phyloP scores from a whole-genome alignment of 2,888 invertebrate genomes.

The Neocrepidodera transversa region DNA sequence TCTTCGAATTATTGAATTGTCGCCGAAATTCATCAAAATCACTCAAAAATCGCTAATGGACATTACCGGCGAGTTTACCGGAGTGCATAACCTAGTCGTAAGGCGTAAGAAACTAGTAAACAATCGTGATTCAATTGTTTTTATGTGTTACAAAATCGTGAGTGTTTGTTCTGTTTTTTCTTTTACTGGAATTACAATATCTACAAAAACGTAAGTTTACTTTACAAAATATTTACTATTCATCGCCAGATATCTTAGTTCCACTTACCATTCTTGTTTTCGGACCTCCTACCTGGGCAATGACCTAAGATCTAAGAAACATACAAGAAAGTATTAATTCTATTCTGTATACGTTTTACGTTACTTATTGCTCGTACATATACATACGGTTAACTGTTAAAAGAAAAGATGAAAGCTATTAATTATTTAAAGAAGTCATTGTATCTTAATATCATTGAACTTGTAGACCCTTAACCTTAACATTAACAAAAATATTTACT shows the following conservation, averaged over 20 bases:
- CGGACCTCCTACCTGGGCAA: slow-evolving; percentile 12
- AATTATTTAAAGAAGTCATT: too few relatives aligned
- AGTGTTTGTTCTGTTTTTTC: slow-evolving; percentile 42
- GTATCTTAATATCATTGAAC: too few relatives aligned
- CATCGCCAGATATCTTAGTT: background rate
- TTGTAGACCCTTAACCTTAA: too few relatives aligned
- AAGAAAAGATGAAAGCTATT: too few relatives aligned
- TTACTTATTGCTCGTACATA: background rate
- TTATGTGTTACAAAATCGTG: slow-evolving; percentile 56
- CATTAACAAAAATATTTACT: too few relatives aligned
- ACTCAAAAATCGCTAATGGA: slow-evolving; percentile 46
- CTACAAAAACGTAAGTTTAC: slow-evolving; percentile 2
- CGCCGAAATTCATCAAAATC: slow-evolving; percentile 48
- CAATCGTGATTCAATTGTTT: slow-evolving; percentile 48
- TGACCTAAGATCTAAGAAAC: slow-evolving; percentile 12
- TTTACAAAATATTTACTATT: too few relatives aligned
- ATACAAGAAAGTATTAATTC: background rate
- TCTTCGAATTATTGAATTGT: slow-evolving; percentile 52
- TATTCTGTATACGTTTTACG: background rate
- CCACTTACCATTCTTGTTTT: slow-evolving; percentile 4
- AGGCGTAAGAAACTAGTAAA: slow-evolving; percentile 52
- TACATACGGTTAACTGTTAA: too few relatives aligned
- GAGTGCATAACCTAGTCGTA: slow-evolving; percentile 48
- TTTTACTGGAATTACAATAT: slow-evolving; percentile 5
- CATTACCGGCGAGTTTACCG: slow-evolving; percentile 46